phyloP scores from a whole-genome alignment of 2,888 invertebrate species.

The Megalurothrips usitatus region DNA sequence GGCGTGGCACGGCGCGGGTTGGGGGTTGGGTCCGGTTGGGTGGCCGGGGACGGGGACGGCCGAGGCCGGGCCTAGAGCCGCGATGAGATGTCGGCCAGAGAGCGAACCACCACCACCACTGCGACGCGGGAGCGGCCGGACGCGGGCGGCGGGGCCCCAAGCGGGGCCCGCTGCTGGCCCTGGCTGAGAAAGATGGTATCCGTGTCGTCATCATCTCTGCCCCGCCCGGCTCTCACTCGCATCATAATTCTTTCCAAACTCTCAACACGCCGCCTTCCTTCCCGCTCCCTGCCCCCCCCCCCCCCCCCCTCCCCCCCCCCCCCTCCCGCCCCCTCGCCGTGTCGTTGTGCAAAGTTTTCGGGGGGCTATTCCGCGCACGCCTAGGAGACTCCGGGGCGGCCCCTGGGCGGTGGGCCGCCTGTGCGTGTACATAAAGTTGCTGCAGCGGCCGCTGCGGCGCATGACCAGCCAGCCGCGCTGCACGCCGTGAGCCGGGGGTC shows the following conservation, averaged over 20 bases:
- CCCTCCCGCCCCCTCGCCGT: too few relatives aligned
- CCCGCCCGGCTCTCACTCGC: conserved; percentile 14
- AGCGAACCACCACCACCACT: too few relatives aligned
- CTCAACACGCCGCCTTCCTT: not conserved
- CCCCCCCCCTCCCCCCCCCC: too few relatives aligned
- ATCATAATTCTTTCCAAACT: conserved; percentile 15
- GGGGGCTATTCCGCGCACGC: conserved; percentile 20
- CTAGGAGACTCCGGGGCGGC: too few relatives aligned
- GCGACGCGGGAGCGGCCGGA: not conserved
- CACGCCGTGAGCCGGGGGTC: too few relatives aligned
- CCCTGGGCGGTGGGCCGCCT: too few relatives aligned
- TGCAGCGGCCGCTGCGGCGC: too few relatives aligned
- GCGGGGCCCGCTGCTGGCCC: not conserved
- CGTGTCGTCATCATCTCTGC: not conserved
- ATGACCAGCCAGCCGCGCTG: too few relatives aligned
- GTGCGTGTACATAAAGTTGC: too few relatives aligned
- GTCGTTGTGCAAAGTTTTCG: not conserved
- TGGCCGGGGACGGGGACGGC: not conserved
- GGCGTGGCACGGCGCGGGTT: not conserved
- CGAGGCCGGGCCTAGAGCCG: too few relatives aligned
- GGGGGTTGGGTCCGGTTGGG: not conserved
- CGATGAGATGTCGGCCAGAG: too few relatives aligned
- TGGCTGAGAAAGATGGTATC: not conserved
- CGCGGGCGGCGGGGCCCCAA: not conserved
- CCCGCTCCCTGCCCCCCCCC: too few relatives aligned